phyloP scores from a whole-genome alignment of 2,797 vertebrate species.

The Melanotaenia nigrans region DNA sequence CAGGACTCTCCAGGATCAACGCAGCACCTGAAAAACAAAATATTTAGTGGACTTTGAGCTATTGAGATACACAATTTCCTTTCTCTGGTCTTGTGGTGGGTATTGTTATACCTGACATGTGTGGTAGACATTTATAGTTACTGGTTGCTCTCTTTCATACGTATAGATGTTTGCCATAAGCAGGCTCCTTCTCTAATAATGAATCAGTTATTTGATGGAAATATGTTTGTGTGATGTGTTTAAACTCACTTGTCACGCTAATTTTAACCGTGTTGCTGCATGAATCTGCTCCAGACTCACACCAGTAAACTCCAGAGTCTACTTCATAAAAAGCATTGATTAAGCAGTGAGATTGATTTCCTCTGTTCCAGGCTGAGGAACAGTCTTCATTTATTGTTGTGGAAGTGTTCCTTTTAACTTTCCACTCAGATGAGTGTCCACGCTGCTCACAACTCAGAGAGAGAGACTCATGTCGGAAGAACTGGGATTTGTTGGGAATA shows the following conservation, averaged over 20 bases:
- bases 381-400: rapidly evolving
- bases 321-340: rapidly evolving
- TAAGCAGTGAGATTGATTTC: rapidly evolving
- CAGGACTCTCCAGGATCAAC: slow-evolving; percentile 49
- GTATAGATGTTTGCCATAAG: neutral
- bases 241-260: neutral
- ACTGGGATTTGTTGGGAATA: slow-evolving; percentile 30
- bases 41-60: neutral
- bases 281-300: slow-evolving; percentile 32
- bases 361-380: rapidly evolving
- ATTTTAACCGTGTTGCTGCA: rapidly evolving
- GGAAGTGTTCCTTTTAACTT: neutral
- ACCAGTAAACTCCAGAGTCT: slow-evolving; percentile 40
- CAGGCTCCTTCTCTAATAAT: rapidly evolving
- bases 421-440: neutral
- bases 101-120: too few relatives aligned
- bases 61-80: neutral
- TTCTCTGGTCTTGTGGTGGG: neutral
- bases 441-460: neutral
- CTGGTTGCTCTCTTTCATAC: too few relatives aligned
- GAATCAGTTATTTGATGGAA: rapidly evolving
- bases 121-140: neutral
- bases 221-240: rapidly evolving
- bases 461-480: slow-evolving; percentile 26
- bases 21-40: slow-evolving; percentile 6